Conservation (phyloP, 2,113 vertebrate genomes). For the Rhabdomys dilectus region DNA sequence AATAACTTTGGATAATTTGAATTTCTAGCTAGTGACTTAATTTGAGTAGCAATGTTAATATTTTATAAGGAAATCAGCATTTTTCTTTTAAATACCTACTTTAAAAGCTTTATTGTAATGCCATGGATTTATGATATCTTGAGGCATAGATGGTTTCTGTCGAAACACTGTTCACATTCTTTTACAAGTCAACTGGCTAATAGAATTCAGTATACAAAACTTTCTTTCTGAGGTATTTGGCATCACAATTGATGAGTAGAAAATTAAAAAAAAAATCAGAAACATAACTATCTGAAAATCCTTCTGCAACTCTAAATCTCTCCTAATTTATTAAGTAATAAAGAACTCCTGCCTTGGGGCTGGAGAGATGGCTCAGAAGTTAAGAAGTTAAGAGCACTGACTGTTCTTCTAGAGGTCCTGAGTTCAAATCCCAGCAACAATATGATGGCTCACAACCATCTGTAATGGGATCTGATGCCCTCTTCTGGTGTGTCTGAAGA, state of each 20-base stretch:
- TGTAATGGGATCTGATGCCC: no score
- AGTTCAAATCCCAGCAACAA: no score
- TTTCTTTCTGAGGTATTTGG: not conserved
- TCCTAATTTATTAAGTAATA: not conserved
- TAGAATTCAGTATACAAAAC: not conserved
- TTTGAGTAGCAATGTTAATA: conserved; percentile 70
- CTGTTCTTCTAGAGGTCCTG: no score
- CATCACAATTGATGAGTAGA: not conserved
- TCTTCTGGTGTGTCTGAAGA: no score
- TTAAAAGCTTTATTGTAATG: conserved; percentile 51
- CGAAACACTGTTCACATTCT: not conserved
- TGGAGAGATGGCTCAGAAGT: no score
- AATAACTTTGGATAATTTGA: conserved; percentile 61
- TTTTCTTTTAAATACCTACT: conserved; percentile 70
- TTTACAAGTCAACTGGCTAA: conserved; percentile 45
- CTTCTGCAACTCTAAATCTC: not conserved
- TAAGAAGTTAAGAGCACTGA: no score
- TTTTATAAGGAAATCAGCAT: conserved; percentile 72
- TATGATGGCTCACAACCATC: no score
- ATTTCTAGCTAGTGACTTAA: conserved; percentile 69
- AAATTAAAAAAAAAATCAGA: not conserved
- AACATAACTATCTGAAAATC: not conserved
- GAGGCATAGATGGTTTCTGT: conserved; percentile 20
- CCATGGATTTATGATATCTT: conserved; percentile 9
- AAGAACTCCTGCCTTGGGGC: not conserved